Conservation (phyloP, 2,797 vertebrate species). For the Hippopotamyrus pictus region DNA sequence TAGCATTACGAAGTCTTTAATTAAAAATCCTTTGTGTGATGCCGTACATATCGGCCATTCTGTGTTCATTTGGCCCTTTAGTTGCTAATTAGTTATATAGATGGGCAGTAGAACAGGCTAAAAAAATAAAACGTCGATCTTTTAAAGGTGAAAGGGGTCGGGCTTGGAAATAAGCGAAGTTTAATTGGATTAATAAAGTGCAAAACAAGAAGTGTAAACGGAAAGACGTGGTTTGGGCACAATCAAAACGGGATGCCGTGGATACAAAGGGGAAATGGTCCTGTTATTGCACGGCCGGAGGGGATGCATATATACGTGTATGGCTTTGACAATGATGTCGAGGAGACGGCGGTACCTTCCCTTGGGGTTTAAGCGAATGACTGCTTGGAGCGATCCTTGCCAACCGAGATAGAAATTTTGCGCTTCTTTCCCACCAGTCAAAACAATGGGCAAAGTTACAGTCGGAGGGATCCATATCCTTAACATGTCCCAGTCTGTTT, state of each 20-base stretch:
- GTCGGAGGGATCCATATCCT: neutral
- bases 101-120: neutral
- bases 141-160: slow-evolving; percentile 4
- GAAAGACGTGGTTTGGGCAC: neutral
- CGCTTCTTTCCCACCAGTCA: neutral
- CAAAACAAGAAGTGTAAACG: neutral
- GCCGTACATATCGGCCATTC: neutral
- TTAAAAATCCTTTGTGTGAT: neutral
- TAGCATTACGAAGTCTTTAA: neutral
- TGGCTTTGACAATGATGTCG: neutral
- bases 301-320: neutral
- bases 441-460: neutral
- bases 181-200: neutral
- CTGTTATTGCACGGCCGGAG: neutral
- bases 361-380: neutral
- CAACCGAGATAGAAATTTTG: neutral
- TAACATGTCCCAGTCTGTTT: neutral
- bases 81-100: neutral
- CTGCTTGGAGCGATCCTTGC: neutral
- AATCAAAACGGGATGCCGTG: neutral
- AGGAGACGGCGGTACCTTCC: neutral
- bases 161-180: neutral
- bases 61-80: neutral
- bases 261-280: slow-evolving; percentile 13
- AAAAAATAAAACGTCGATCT: slow-evolving; percentile 9